Evolutionary conservation across 2,113 vertebrate genomes (phyloP).

Genomic region (Edolisoma coerulescens): DNA sequence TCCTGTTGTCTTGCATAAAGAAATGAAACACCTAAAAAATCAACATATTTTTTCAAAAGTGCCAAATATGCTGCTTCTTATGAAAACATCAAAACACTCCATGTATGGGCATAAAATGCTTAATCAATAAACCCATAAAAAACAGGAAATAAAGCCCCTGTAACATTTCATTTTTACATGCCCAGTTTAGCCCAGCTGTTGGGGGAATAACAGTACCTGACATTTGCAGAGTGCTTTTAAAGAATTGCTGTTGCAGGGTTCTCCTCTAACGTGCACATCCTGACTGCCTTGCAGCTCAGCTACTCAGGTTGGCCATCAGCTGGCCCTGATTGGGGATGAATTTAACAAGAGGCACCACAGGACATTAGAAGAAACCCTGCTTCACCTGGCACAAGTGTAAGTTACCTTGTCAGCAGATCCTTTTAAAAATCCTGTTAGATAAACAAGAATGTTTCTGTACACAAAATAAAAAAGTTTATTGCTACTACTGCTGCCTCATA

Average conservation of each 20-base stretch:
- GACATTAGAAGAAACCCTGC: slow-evolving; percentile 31
- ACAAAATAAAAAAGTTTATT: not conserved
- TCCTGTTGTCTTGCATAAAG: not conserved
- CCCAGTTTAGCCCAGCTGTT: not conserved
- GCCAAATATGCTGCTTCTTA: not conserved
- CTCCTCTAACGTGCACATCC: not conserved
- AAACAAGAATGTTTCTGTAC: not conserved
- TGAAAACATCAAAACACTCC: not conserved
- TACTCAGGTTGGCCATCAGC: slow-evolving; percentile 73
- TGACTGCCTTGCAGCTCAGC: slow-evolving; percentile 39
- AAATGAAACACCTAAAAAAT: not conserved
- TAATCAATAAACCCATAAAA: not conserved
- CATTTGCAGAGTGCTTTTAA: not conserved
- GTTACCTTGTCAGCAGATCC: not conserved
- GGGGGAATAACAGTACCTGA: not conserved
- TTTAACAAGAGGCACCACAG: slow-evolving; percentile 61
- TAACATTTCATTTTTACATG: not conserved
- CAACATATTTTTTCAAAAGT: not conserved
- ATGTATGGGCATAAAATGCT: not conserved
- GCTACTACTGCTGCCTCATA: not conserved
- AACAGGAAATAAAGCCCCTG: not conserved
- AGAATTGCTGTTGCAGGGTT: not conserved
- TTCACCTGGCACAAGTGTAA: slow-evolving; percentile 41
- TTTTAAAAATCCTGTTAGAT: not conserved
- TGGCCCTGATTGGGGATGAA: slow-evolving; percentile 86